Evolutionary conservation across 2,797 vertebrate genomes (phyloP).

Genomic region (Esox masquinongy): DNA sequence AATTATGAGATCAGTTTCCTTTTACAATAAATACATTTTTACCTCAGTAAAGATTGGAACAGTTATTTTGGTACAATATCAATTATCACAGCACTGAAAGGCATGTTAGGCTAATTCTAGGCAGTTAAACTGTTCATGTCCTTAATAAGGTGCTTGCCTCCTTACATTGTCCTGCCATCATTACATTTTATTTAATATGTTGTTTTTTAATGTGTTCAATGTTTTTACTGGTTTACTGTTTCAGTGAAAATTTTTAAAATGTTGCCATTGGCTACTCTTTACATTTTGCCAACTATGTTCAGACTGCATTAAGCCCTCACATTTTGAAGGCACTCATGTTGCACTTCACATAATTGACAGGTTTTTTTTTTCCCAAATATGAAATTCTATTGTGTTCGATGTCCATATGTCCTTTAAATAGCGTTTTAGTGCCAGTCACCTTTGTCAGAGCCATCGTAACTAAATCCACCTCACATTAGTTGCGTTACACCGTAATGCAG

Average conservation of each 20-base stretch:
- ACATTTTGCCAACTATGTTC: not conserved
- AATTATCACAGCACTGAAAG: not conserved
- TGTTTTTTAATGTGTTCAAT: not conserved
- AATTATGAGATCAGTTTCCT: not conserved
- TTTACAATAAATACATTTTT: conserved; percentile 25
- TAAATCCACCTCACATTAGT: not conserved
- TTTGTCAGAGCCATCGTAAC: not conserved
- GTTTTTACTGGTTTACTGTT: not conserved
- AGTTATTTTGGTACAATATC: not conserved
- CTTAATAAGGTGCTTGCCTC: not conserved
- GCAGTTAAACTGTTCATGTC: not conserved
- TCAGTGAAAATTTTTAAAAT: not conserved
- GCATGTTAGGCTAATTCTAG: not conserved
- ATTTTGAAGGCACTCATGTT: not conserved
- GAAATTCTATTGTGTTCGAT: not conserved
- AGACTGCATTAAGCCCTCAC: not conserved
- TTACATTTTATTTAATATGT: conserved; percentile 1
- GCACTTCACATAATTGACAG: not conserved
- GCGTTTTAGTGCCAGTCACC: not conserved
- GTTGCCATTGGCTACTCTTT: conserved; percentile 15
- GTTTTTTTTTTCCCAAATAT: not conserved
- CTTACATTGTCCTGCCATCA: not conserved
- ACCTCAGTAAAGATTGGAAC: conserved; percentile 30
- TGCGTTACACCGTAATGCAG: conserved; percentile 16
- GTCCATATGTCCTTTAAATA: not conserved